These are phyloP conservation scores for Turdus rufiventris DNA, from an alignment of 2,113 vertebrate genomes.

Conservation along the genomic window DNA sequence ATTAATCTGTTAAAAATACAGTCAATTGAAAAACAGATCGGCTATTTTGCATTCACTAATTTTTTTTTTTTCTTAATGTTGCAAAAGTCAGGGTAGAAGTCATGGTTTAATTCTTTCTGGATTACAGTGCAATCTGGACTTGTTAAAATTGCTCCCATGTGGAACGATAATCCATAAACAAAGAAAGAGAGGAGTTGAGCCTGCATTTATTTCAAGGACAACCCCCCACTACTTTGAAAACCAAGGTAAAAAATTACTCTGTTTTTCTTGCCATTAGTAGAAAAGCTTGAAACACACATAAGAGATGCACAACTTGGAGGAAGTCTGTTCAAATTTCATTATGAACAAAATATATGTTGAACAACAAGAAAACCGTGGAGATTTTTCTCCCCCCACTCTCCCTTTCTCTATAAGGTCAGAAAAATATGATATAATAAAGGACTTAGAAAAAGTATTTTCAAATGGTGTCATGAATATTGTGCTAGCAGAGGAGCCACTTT, in stretches of 20 bases:
- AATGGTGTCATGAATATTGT: not conserved
- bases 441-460: not conserved
- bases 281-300: not conserved
- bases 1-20: constrained; percentile 22
- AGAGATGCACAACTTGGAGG: not conserved
- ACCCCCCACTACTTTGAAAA: not conserved
- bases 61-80: not conserved
- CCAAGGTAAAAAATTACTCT: not conserved
- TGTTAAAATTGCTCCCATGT: constrained; percentile 5
- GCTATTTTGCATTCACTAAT: not conserved
- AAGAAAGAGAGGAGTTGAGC: not conserved
- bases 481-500: not conserved
- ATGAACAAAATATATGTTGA: not conserved
- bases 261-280: not conserved
- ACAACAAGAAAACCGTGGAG: not conserved
- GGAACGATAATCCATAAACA: constrained; percentile 34
- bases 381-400: accelerated
- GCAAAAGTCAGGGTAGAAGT: not conserved
- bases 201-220: constrained; percentile 29
- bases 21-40: not conserved
- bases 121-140: not conserved
- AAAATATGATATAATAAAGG: not conserved
- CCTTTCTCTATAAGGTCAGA: not conserved
- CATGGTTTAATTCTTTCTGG: constrained; percentile 16
- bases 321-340: not conserved